These are phyloP conservation scores for Limnodromus scolopaceus DNA, from an alignment of 2,797 vertebrate species.

Conservation along the genomic window DNA sequence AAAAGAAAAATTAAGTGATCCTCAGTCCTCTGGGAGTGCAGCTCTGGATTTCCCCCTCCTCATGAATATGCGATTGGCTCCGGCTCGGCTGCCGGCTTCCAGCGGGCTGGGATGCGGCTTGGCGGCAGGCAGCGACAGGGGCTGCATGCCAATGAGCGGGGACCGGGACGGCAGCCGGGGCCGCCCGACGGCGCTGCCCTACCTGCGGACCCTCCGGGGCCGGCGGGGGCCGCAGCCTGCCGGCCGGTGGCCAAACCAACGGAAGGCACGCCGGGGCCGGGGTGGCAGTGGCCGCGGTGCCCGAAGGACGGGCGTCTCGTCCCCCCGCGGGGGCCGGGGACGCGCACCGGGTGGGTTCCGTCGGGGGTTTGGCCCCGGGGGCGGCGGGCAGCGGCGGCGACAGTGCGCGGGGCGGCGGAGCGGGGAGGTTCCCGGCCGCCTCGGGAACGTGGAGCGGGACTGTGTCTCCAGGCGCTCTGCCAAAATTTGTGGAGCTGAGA, in stretches of 20 bases:
- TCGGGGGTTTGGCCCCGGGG: neutral
- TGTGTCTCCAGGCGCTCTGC: neutral
- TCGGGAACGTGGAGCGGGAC: neutral
- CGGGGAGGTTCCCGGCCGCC: neutral
- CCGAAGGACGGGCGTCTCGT: neutral
- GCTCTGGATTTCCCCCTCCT: neutral
- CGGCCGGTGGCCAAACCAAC: neutral
- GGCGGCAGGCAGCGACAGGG: neutral
- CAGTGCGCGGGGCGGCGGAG: neutral
- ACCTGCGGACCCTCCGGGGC: neutral
- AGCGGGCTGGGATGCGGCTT: slow-evolving; percentile 8
- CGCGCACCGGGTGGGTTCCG: neutral
- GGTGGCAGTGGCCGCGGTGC: neutral
- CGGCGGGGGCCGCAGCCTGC: neutral
- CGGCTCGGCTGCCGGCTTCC: neutral
- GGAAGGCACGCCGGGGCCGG: no score
- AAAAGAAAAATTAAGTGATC: neutral
- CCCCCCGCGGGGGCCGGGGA: neutral
- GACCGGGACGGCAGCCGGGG: neutral
- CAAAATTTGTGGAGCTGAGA: neutral
- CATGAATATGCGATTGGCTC: slow-evolving; percentile 40
- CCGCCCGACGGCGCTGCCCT: neutral
- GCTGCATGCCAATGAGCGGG: slow-evolving; percentile 11
- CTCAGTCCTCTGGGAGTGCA: slow-evolving; percentile 1
- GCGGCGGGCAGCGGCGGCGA: neutral